phyloP scores from a whole-genome alignment of 2,113 vertebrate species.

The Limanda limanda region DNA sequence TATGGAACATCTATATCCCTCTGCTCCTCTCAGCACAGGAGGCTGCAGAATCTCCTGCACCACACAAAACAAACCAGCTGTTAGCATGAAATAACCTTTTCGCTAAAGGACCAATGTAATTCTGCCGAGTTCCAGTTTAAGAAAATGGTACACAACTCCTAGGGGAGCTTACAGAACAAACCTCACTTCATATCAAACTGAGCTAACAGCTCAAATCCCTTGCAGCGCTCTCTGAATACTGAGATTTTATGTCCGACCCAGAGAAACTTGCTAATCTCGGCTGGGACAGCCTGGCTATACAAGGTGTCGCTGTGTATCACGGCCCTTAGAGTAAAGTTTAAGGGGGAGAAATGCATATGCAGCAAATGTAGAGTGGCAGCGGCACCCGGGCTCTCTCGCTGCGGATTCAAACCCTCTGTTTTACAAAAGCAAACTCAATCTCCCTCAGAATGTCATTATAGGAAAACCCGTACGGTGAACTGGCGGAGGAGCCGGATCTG shows the following conservation, averaged over 20 bases:
- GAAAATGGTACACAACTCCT: constrained; percentile 37
- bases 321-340: constrained; percentile 42
- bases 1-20: not conserved
- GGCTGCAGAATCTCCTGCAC: not conserved
- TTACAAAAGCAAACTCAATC: constrained; percentile 76
- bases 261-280: constrained; percentile 42
- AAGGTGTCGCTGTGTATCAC: constrained; percentile 56
- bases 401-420: constrained; percentile 60
- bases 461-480: constrained; percentile 71
- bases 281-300: constrained; percentile 29
- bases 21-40: not conserved
- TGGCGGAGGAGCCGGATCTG: constrained; percentile 56
- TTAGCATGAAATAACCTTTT: constrained; percentile 38
- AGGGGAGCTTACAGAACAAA: constrained; percentile 48
- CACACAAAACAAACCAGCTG: constrained; percentile 27
- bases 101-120: not conserved
- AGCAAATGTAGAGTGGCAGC: constrained; percentile 68
- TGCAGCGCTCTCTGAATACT: constrained; percentile 32
- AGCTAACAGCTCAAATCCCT: constrained; percentile 34
- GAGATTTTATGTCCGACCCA: constrained; percentile 15
- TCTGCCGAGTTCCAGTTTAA: constrained; percentile 38
- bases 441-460: constrained; percentile 69
- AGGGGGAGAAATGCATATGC: constrained; percentile 52
- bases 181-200: constrained; percentile 57
- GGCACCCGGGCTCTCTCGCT: constrained; percentile 32